These are phyloP conservation scores for Ooceraea biroi DNA, from an alignment of 1,140 invertebrate genomes.

Conservation along the genomic window DNA sequence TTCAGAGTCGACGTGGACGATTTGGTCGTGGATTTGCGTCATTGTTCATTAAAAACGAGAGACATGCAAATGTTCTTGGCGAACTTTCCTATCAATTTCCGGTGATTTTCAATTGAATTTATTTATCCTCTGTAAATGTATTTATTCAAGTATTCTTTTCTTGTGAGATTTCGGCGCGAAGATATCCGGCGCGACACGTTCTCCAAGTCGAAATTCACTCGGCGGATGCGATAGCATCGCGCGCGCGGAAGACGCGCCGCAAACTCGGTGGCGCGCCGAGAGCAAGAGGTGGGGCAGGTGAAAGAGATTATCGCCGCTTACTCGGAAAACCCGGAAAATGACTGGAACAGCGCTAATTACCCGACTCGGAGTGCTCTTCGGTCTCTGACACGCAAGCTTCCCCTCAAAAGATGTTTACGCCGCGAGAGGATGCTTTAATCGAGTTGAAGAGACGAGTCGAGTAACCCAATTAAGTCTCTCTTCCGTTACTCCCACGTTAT, in stretches of 20 bases:
- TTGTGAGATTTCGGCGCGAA: too few relatives aligned
- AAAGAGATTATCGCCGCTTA: conserved; percentile 74
- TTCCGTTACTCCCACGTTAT: conserved; percentile 71
- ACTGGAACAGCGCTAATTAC: conserved; percentile 78
- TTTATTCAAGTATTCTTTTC: too few relatives aligned
- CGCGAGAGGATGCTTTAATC: conserved; percentile 78
- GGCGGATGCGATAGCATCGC: conserved; percentile 32
- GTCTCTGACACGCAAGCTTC: conserved; percentile 73
- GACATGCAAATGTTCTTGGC: too few relatives aligned
- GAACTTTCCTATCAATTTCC: background rate
- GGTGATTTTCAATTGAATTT: background rate
- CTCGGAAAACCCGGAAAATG: conserved; percentile 73
- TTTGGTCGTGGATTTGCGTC: background rate
- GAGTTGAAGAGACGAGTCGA: conserved; percentile 81
- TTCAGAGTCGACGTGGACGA: conserved; percentile 19
- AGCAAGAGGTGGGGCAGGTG: conserved; percentile 18
- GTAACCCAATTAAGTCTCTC: conserved; percentile 80
- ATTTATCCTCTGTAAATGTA: background rate
- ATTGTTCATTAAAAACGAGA: background rate
- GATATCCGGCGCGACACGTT: background rate
- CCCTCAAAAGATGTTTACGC: conserved; percentile 82
- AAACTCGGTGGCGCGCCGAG: background rate
- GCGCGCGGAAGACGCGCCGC: background rate
- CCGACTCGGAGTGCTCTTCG: conserved; percentile 74
- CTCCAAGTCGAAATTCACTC: conserved; percentile 38